phyloP scores from a whole-genome alignment of 2,888 invertebrate genomes.

The Cephus nigrinus region DNA sequence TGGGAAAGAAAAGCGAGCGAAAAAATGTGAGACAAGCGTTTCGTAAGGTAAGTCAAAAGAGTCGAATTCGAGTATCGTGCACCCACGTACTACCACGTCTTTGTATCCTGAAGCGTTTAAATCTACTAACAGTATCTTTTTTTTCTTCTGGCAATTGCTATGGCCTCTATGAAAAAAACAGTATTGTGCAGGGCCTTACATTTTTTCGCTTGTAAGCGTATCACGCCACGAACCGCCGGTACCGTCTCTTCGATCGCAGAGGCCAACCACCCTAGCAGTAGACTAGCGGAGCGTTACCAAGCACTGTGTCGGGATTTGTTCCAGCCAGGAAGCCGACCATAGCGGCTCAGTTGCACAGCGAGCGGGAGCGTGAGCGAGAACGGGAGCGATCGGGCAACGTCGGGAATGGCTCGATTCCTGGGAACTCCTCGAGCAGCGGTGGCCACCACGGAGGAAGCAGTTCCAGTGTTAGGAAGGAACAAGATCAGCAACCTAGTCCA shows the following conservation, averaged over 20 bases:
- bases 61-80: not conserved
- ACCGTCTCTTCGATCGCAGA: not conserved
- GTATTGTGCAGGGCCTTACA: not conserved
- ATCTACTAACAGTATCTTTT: not conserved
- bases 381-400: conserved; percentile 43
- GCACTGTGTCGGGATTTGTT: conserved; percentile 69
- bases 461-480: conserved; percentile 49
- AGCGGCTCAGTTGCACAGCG: conserved; percentile 69
- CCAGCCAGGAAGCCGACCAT: conserved; percentile 74
- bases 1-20: not conserved
- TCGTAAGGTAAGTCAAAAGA: not conserved
- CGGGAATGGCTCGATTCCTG: conserved; percentile 41
- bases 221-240: not conserved
- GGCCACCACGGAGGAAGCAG: conserved; percentile 28
- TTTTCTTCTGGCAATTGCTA: not conserved
- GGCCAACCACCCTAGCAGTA: not conserved
- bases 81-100: not conserved
- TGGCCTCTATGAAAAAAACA: not conserved
- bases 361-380: conserved; percentile 68
- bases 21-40: not conserved
- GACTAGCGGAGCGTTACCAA: conserved; percentile 57
- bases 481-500: conserved; percentile 28
- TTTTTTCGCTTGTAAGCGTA: not conserved
- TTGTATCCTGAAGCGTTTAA: not conserved
- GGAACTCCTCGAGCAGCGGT: conserved; percentile 20